Evolutionary conservation across 1,140 invertebrate genomes (phyloP).

Genomic region (Orchesella cincta): DNA sequence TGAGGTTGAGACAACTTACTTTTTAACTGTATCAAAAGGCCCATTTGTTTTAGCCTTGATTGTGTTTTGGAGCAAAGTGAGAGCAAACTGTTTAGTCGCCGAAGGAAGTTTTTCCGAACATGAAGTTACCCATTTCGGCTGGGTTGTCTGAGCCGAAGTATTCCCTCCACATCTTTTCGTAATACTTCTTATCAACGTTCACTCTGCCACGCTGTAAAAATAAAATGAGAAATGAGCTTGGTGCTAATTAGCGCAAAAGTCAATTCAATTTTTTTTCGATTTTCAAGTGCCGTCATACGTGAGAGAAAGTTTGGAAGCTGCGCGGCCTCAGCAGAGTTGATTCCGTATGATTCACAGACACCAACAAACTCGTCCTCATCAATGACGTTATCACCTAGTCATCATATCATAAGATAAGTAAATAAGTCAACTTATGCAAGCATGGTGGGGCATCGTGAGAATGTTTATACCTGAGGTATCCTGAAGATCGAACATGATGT

Average conservation of each 20-base stretch:
- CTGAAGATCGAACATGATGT: conserved; percentile 83
- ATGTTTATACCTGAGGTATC: conserved; percentile 69
- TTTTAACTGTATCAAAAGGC: conserved; percentile 22
- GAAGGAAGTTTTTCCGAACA: conserved; percentile 53
- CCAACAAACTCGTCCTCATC: conserved; percentile 78
- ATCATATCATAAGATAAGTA: background rate
- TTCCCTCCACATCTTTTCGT: conserved; percentile 73
- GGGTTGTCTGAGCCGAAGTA: conserved; percentile 76
- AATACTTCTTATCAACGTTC: conserved; percentile 42
- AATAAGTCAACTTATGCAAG: background rate
- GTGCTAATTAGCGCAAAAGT: too few relatives aligned
- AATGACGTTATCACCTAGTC: conserved; percentile 71
- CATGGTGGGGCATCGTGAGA: too few relatives aligned
- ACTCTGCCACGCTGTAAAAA: conserved; percentile 38
- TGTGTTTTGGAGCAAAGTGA: background rate
- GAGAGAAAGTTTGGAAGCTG: conserved; percentile 74
- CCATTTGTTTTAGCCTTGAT: conserved; percentile 12
- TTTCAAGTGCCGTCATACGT: too few relatives aligned
- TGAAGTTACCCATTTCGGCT: conserved; percentile 75
- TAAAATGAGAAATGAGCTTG: background rate
- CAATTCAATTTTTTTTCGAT: too few relatives aligned
- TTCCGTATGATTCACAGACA: conserved; percentile 75
- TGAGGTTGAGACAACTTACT: background rate
- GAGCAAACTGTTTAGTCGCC: conserved; percentile 6
- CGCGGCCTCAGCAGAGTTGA: conserved; percentile 69